Percentiles rank a stretch among this genome's conserved stretches.
phyloP scores from a whole-genome alignment of 35 echinoderm and acorn worm species.

The Heliocidaris tuberculata region DNA sequence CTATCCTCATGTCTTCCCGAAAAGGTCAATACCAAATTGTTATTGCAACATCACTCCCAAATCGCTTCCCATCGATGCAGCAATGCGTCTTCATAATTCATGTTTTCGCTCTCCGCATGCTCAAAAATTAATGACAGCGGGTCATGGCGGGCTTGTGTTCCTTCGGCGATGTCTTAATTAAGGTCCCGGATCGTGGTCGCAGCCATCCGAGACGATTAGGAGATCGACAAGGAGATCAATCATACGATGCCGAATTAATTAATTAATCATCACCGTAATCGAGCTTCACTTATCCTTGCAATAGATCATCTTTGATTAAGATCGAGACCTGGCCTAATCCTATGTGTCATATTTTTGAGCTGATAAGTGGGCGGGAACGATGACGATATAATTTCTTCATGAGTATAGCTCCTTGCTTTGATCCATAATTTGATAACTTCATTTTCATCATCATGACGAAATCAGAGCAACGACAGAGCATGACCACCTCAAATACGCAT shows the following conservation, averaged over 20 bases:
- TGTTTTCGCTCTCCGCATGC: neutral
- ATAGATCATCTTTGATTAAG: constrained; percentile 7
- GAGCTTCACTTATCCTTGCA: neutral
- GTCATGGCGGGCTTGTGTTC: neutral
- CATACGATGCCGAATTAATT: neutral
- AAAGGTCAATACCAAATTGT: constrained; percentile 13
- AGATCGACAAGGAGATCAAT: neutral
- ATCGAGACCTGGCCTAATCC: neutral
- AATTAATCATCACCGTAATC: neutral
- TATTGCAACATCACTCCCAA: neutral
- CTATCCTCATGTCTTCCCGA: neutral
- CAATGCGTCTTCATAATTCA: constrained; percentile 6
- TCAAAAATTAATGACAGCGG: neutral
- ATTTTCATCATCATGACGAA: neutral
- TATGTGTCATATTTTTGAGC: neutral
- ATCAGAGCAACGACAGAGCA: neutral
- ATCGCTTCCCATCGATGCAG: neutral
- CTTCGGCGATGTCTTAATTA: neutral
- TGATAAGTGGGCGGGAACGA: neutral
- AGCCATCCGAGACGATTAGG: neutral
- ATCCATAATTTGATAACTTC: neutral
- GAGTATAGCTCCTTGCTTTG: neutral
- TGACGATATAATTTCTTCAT: neutral
- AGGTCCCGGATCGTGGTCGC: neutral
- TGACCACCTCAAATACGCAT: neutral